These are phyloP conservation scores for Drosophila yooni DNA, from an alignment of 2,888 invertebrate genomes.

Conservation along the genomic window DNA sequence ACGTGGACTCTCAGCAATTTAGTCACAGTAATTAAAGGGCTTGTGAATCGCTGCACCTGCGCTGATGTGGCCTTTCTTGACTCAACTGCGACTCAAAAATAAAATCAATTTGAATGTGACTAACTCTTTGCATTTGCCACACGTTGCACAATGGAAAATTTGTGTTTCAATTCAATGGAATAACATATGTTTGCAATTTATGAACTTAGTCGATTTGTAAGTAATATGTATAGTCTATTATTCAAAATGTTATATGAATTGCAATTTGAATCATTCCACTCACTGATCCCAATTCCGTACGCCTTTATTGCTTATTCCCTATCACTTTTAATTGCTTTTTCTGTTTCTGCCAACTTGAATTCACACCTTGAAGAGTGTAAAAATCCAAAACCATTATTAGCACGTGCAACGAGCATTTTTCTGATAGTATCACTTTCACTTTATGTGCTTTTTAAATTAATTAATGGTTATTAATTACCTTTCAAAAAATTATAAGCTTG, in stretches of 20 bases:
- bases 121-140: conserved; percentile 36
- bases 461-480: background rate
- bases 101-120: conserved; percentile 61
- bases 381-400: background rate
- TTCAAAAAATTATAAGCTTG: background rate
- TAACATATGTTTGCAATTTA: background rate
- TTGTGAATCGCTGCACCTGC: conserved; percentile 71
- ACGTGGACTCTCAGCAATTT: background rate
- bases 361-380: background rate
- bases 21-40: conserved; percentile 34
- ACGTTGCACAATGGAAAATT: background rate
- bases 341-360: background rate
- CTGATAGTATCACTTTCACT: background rate
- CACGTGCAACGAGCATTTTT: background rate
- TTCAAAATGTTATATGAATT: background rate
- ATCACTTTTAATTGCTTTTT: background rate
- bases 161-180: background rate
- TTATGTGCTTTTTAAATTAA: background rate
- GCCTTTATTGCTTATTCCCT: background rate
- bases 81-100: conserved; percentile 5
- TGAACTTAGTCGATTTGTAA: background rate
- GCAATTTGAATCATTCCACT: background rate
- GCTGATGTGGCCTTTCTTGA: conserved; percentile 66
- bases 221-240: background rate
- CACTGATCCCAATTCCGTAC: background rate